Conservation (phyloP, 1,140 invertebrate species). For the Drosophila funebris region DNA sequence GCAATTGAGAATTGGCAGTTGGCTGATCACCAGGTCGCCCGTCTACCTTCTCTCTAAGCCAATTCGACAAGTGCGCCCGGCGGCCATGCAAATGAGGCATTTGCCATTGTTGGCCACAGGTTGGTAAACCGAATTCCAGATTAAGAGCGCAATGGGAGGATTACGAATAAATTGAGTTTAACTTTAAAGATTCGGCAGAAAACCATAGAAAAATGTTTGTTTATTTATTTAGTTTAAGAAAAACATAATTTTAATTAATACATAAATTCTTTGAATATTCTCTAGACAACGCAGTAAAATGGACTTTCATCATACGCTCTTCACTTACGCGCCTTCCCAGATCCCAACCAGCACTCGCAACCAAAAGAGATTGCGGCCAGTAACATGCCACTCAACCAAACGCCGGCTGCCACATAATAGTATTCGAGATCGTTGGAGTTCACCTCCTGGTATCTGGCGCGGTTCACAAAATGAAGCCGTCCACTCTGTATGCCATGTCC, state of each 20-base stretch:
- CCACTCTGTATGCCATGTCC: slow-evolving; percentile 56
- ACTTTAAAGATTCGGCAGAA: too few relatives aligned
- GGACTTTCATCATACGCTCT: too few relatives aligned
- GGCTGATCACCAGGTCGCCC: slow-evolving; percentile 25
- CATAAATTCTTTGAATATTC: too few relatives aligned
- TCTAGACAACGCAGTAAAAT: too few relatives aligned
- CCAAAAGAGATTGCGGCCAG: slow-evolving; percentile 33
- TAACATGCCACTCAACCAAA: slow-evolving; percentile 54
- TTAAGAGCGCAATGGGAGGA: background rate
- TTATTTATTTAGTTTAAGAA: too few relatives aligned
- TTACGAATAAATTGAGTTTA: background rate
- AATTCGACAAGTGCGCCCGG: slow-evolving; percentile 55
- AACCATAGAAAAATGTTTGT: too few relatives aligned
- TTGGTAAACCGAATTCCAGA: background rate
- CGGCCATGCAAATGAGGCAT: slow-evolving; percentile 73
- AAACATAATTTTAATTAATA: too few relatives aligned
- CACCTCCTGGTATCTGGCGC: slow-evolving; percentile 39
- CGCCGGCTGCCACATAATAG: slow-evolving; percentile 40
- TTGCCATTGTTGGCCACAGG: slow-evolving; percentile 34
- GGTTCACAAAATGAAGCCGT: slow-evolving; percentile 34
- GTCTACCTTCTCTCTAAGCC: slow-evolving; percentile 31
- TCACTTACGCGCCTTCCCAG: too few relatives aligned
- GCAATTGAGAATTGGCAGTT: slow-evolving; percentile 26
- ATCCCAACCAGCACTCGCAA: slow-evolving; percentile 8
- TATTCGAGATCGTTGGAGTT: slow-evolving; percentile 61